Conservation (phyloP, 2,113 vertebrate species). For the Mus pahari region DNA sequence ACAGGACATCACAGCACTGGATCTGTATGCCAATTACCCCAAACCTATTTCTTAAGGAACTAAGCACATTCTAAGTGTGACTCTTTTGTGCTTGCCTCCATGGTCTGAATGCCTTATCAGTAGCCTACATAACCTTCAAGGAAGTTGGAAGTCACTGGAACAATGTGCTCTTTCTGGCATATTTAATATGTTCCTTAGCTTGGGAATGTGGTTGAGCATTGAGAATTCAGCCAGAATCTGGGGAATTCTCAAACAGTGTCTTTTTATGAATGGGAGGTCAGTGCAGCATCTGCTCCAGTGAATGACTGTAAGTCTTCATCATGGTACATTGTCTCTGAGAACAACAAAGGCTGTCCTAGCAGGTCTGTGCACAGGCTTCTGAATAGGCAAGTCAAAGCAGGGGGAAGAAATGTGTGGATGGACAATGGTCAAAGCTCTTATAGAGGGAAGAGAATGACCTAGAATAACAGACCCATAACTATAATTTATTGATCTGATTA, state of each 20-base stretch:
- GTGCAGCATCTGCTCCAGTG: slow-evolving; percentile 1
- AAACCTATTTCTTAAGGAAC: slow-evolving; percentile 37
- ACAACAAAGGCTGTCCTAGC: not conserved
- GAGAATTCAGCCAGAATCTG: slow-evolving; percentile 23
- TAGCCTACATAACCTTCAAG: slow-evolving; percentile 35
- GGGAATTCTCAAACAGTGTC: not conserved
- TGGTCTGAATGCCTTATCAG: slow-evolving; percentile 38
- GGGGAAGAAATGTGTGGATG: not conserved
- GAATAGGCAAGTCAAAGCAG: not conserved
- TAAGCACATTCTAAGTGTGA: slow-evolving; percentile 49
- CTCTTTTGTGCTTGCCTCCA: slow-evolving; percentile 26
- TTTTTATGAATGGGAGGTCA: slow-evolving; percentile 46
- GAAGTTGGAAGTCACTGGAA: slow-evolving; percentile 56
- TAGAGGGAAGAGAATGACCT: slow-evolving; percentile 51
- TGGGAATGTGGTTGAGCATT: slow-evolving; percentile 4
- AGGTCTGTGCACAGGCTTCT: not conserved
- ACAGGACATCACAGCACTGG: slow-evolving; percentile 40
- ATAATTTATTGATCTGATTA: slow-evolving; percentile 76
- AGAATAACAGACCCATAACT: slow-evolving; percentile 61
- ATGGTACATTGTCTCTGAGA: not conserved
- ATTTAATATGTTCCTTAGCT: slow-evolving; percentile 22
- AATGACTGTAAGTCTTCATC: not conserved
- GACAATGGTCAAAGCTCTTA: slow-evolving; percentile 38
- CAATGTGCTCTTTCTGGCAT: slow-evolving; percentile 55
- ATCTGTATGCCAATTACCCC: not conserved